A percentile compares a stretch with the other conserved stretches of the same genome.
phyloP scores from a whole-genome alignment of 2,888 invertebrate genomes.

The Drosophila parthenogenetica region DNA sequence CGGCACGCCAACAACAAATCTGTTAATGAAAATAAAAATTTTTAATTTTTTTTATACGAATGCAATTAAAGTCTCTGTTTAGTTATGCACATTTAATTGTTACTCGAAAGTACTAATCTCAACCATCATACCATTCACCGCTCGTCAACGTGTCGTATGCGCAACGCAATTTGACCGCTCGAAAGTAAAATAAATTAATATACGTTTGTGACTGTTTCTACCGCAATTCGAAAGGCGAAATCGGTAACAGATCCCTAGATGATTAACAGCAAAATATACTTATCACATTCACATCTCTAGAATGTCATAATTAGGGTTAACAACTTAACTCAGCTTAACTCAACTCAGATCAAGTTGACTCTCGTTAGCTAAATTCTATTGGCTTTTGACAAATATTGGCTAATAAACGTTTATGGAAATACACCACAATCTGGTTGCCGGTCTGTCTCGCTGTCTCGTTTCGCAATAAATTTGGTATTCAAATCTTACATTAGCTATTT shows the following conservation, averaged over 20 bases:
- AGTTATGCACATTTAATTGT: constrained; percentile 65
- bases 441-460: constrained; percentile 2
- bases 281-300: constrained; percentile 36
- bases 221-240: constrained; percentile 23
- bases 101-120: constrained; percentile 35
- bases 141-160: constrained; percentile 55
- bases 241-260: constrained; percentile 12
- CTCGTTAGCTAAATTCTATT: neutral
- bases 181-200: constrained; percentile 45
- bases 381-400: constrained; percentile 21
- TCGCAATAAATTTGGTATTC: constrained; percentile 5
- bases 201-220: constrained; percentile 31
- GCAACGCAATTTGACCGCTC: constrained; percentile 47
- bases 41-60: constrained; percentile 50
- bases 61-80: constrained; percentile 48
- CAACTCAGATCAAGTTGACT: constrained; percentile 4
- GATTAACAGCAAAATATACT: constrained; percentile 26
- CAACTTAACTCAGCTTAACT: constrained; percentile 20
- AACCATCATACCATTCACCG: neutral
- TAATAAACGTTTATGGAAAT: constrained; percentile 2
- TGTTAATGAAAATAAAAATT: constrained; percentile 27
- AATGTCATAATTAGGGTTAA: constrained; percentile 52
- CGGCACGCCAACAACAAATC: constrained; percentile 51
- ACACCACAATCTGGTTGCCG: constrained; percentile 2
- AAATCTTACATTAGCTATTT: constrained; percentile 11